Conservation (phyloP, 2,797 vertebrate genomes). For the Sebastes iracundus region DNA sequence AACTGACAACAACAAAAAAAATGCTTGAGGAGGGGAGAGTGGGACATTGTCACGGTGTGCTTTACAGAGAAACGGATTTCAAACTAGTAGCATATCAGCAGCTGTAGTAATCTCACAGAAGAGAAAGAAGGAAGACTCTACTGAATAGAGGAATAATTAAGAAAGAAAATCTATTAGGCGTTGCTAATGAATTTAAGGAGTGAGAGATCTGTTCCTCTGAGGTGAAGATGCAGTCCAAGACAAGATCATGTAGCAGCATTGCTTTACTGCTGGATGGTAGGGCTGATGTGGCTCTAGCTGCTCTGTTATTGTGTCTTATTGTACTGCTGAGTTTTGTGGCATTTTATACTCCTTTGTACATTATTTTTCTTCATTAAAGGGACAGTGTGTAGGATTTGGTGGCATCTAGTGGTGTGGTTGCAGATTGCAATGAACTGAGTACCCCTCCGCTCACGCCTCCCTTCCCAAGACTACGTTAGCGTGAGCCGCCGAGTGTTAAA, state of each 20-base stretch:
- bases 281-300: conserved; percentile 6
- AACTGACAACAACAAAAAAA: conserved; percentile 35
- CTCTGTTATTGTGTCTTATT: conserved; percentile 1
- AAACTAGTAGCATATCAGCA: conserved; percentile 52
- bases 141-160: conserved; percentile 49
- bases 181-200: conserved; percentile 64
- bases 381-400: too few species aligned
- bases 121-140: conserved; percentile 22
- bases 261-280: neutral
- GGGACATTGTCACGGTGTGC: conserved; percentile 3
- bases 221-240: conserved; percentile 30
- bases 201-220: conserved; percentile 43
- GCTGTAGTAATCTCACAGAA: conserved; percentile 53
- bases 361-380: neutral
- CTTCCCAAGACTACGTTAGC: too few species aligned
- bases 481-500: too few species aligned
- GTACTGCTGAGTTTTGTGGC: neutral
- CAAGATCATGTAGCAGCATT: conserved; percentile 5
- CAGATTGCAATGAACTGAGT: too few species aligned
- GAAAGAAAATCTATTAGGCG: conserved; percentile 53
- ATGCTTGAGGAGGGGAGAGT: conserved; percentile 11
- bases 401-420: too few species aligned
- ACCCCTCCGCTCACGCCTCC: too few species aligned
- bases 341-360: neutral
- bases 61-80: conserved; percentile 17